Evolutionary conservation across 2,888 invertebrate genomes (phyloP).

Genomic region (Sympetrum striolatum): DNA sequence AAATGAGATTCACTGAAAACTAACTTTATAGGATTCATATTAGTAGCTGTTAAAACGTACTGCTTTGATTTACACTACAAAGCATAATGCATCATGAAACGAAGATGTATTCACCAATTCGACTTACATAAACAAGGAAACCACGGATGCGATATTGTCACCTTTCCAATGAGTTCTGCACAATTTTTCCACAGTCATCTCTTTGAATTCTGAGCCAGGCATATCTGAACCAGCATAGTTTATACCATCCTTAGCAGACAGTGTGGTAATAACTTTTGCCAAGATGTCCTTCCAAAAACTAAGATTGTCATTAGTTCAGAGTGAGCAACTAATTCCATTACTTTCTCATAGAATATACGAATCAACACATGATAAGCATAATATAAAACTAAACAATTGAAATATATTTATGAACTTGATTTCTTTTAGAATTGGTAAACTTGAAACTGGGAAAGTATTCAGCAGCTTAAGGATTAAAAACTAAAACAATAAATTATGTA

Average conservation of each 20-base stretch:
- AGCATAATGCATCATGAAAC: too few relatives aligned
- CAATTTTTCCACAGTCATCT: conserved; percentile 66
- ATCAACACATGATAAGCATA: neutral
- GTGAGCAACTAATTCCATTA: neutral
- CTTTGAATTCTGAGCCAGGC: conserved; percentile 67
- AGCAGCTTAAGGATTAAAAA: neutral
- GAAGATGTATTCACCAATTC: neutral
- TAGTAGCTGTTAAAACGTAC: too few relatives aligned
- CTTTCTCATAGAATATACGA: neutral
- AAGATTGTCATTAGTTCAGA: neutral
- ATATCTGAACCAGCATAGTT: conserved; percentile 65
- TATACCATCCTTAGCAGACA: neutral
- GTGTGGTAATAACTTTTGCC: neutral
- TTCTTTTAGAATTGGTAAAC: too few relatives aligned
- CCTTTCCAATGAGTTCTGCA: conserved; percentile 69
- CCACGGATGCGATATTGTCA: conserved; percentile 67
- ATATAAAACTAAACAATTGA: neutral
- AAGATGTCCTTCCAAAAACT: conserved; percentile 23
- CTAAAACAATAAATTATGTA: too few relatives aligned
- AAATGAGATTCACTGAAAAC: too few relatives aligned
- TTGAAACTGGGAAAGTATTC: neutral
- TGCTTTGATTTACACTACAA: too few relatives aligned
- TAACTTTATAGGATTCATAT: too few relatives aligned
- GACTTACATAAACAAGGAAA: conserved; percentile 72
- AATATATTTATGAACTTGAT: too few relatives aligned